Evolutionary conservation across 2,113 vertebrate species (phyloP).

Genomic region (Nerophis lumbriciformis): DNA sequence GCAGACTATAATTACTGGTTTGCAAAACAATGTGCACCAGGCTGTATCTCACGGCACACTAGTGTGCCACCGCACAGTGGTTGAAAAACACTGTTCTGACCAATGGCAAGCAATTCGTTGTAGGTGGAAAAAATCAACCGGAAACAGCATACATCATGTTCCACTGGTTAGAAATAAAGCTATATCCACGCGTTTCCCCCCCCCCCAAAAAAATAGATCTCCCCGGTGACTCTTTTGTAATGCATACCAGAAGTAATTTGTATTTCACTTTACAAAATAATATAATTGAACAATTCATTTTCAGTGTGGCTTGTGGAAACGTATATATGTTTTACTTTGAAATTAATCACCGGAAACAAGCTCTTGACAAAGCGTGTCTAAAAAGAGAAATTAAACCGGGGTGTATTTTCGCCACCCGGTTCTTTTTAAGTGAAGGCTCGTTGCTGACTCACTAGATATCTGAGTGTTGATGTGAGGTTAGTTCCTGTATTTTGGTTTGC

Average conservation of each 20-base stretch:
- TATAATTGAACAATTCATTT: neutral
- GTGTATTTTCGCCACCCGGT: neutral
- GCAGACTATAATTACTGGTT: no score
- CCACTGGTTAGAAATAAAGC: neutral
- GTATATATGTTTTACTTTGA: neutral
- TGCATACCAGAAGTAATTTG: no score
- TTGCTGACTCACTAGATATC: no score
- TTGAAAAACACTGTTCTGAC: neutral
- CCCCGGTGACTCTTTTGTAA: neutral
- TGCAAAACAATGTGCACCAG: no score
- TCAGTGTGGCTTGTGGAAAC: neutral
- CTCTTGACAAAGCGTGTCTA: neutral
- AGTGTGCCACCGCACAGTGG: neutral
- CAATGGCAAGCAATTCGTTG: neutral
- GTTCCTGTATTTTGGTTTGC: no score
- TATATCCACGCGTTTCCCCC: no score
- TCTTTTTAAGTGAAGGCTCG: neutral
- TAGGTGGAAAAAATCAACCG: neutral
- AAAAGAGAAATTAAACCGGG: neutral
- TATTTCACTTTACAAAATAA: no score
- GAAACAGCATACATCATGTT: neutral
- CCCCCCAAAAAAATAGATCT: neutral
- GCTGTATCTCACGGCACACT: no score
- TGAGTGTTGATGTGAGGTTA: neutral
- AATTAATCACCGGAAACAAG: neutral